These are phyloP conservation scores for Lontra canadensis DNA, from an alignment of 2,113 vertebrate genomes.

Conservation along the genomic window DNA sequence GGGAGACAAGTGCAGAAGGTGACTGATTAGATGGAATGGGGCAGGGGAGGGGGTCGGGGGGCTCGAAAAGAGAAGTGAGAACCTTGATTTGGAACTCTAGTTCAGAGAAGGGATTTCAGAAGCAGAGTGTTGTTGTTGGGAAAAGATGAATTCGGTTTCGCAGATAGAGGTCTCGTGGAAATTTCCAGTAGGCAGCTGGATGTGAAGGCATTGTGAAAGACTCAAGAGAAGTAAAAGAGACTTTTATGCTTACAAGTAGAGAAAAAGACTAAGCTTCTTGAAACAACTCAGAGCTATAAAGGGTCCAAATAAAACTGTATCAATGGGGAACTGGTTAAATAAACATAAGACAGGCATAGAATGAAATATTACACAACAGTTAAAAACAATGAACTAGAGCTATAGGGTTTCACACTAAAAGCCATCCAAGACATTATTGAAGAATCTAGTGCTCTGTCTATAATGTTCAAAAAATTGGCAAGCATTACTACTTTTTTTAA, in stretches of 20 bases:
- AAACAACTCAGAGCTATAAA: background rate
- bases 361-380: background rate
- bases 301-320: background rate
- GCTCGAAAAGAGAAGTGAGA: background rate
- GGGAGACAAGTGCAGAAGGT: background rate
- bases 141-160: background rate
- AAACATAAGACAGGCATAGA: background rate
- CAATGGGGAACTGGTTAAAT: background rate
- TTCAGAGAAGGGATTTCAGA: background rate
- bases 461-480: background rate
- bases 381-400: background rate
- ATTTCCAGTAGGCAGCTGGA: background rate
- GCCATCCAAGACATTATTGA: background rate
- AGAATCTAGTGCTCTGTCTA: background rate
- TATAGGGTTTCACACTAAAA: background rate
- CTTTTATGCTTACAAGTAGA: background rate
- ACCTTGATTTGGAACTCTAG: background rate
- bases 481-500: background rate
- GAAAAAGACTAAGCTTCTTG: background rate
- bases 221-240: background rate
- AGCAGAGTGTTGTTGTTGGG: background rate
- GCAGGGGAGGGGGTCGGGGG: too few species aligned
- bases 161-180: background rate
- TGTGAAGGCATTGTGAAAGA: background rate
- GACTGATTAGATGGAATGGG: background rate